Conservation (phyloP, 2,113 vertebrate genomes). For the Struthio camelus region DNA sequence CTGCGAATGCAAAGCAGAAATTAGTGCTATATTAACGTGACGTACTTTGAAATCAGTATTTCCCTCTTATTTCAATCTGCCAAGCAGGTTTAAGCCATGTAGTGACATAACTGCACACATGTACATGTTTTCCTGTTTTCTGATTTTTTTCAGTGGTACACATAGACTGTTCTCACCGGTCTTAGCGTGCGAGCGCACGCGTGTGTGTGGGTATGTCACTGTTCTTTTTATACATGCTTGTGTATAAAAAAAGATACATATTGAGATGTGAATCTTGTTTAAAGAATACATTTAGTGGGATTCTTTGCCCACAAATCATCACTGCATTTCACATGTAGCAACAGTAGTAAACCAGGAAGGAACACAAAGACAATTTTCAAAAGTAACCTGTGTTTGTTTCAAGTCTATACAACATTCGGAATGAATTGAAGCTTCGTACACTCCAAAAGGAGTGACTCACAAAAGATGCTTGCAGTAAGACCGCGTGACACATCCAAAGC, state of each 20-base stretch:
- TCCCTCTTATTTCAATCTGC: not conserved
- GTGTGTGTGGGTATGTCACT: too few species aligned
- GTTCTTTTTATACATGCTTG: not conserved
- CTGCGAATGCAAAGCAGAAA: not conserved
- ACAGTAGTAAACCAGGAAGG: not conserved
- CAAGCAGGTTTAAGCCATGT: not conserved
- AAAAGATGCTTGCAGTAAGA: not conserved
- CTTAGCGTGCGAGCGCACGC: not conserved
- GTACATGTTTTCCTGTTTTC: not conserved
- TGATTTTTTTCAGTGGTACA: not conserved
- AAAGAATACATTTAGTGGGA: not conserved
- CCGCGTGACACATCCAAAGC: not conserved
- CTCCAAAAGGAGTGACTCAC: not conserved
- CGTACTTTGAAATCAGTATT: not conserved
- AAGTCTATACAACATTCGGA: not conserved
- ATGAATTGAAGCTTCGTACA: not conserved
- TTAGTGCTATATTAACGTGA: not conserved
- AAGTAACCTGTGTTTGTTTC: not conserved
- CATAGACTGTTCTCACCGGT: not conserved
- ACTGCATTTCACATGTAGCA: not conserved
- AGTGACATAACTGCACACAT: not conserved
- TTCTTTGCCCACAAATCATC: not conserved
- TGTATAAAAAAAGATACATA: not conserved
- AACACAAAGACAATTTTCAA: not conserved
- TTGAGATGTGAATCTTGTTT: not conserved